phyloP scores from a whole-genome alignment of 2,888 invertebrate genomes.

The Phoronis australis region DNA sequence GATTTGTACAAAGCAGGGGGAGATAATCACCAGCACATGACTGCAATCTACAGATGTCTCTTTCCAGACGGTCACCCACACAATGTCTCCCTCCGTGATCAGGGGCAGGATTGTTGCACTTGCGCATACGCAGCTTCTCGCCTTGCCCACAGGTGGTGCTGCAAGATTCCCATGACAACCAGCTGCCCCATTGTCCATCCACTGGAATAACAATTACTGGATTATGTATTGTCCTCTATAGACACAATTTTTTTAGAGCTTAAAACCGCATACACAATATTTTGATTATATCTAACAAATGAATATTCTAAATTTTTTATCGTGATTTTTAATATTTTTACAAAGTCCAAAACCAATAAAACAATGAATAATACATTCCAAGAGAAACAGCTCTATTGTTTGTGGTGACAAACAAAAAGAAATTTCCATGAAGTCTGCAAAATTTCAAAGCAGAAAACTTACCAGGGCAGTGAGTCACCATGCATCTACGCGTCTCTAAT shows the following conservation, averaged over 20 bases:
- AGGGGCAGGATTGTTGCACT: slow-evolving; percentile 53
- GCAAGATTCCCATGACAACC: slow-evolving; percentile 55
- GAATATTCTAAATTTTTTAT: too few species aligned
- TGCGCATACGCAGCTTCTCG: slow-evolving; percentile 46
- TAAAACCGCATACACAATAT: too few species aligned
- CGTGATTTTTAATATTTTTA: too few species aligned
- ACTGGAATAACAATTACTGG: slow-evolving; percentile 8
- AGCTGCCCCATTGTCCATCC: slow-evolving; percentile 48
- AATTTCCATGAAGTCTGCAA: background rate
- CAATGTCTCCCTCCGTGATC: slow-evolving; percentile 53
- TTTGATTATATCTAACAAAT: too few species aligned
- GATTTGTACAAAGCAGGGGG: too few species aligned
- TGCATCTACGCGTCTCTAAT: slow-evolving; percentile 31
- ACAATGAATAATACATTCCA: too few species aligned
- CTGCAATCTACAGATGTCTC: too few species aligned
- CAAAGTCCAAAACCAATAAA: too few species aligned
- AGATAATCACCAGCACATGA: too few species aligned
- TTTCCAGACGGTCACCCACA: slow-evolving; percentile 47
- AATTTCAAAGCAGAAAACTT: slow-evolving; percentile 3
- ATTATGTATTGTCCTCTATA: too few species aligned
- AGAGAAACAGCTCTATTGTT: too few species aligned
- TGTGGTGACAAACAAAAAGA: background rate
- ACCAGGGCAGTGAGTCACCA: slow-evolving; percentile 40
- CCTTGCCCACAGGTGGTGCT: slow-evolving; percentile 54
- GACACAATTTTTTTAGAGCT: background rate